These are phyloP conservation scores for Poeciliopsis paucimaculata DNA, from an alignment of 2,797 vertebrate genomes.

Conservation along the genomic window DNA sequence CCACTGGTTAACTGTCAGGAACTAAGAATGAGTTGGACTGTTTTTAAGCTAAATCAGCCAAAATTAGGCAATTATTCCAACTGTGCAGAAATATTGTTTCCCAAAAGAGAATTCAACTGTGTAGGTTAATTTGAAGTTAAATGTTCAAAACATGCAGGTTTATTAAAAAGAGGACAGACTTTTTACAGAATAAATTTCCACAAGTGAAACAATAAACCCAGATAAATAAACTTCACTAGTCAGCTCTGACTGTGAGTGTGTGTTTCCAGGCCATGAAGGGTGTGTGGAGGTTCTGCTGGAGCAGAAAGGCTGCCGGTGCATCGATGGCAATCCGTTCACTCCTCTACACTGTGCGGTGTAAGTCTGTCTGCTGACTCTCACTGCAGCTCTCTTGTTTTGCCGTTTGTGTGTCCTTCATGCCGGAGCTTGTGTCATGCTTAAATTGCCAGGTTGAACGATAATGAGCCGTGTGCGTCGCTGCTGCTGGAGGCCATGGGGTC, in stretches of 20 bases:
- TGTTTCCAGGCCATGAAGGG: conserved; percentile 89
- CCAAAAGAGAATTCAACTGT: too few species aligned
- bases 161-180: too few species aligned
- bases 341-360: conserved; percentile 97
- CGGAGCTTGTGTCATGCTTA: conserved; percentile 6
- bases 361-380: conserved; percentile 61
- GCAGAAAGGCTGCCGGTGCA: conserved; percentile 88
- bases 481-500: conserved; percentile 91
- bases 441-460: conserved; percentile 87
- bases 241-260: conserved; percentile 9
- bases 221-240: background rate
- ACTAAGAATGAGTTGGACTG: background rate
- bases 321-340: conserved; percentile 92
- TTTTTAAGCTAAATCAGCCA: background rate
- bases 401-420: background rate
- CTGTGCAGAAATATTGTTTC: too few species aligned
- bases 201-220: too few species aligned
- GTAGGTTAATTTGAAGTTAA: too few species aligned
- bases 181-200: too few species aligned
- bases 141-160: too few species aligned
- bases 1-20: background rate
- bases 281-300: conserved; percentile 96
- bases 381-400: background rate
- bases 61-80: too few species aligned
- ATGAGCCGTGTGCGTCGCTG: conserved; percentile 91